A percentile compares a stretch with the other conserved stretches of the same genome.
These are phyloP conservation scores for Piprites chloris DNA, from an alignment of 2,113 vertebrate species.

Conservation along the genomic window DNA sequence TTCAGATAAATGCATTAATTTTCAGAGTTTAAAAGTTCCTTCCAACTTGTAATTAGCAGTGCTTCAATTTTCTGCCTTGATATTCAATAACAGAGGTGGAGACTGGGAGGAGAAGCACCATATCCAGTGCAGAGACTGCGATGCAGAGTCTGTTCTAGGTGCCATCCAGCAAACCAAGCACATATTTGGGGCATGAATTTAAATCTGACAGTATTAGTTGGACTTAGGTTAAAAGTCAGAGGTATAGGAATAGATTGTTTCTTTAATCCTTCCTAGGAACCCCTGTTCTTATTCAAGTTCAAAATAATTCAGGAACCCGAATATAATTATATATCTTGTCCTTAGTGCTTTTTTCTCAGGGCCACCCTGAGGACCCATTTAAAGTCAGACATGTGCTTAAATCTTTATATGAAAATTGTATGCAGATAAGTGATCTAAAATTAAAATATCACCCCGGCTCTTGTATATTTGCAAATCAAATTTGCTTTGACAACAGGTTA, in stretches of 20 bases:
- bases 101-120: neutral
- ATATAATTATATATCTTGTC: neutral
- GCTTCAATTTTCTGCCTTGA: neutral
- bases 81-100: neutral
- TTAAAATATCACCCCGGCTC: neutral
- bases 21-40: neutral
- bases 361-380: neutral
- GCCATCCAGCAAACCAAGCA: neutral
- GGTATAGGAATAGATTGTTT: neutral
- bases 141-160: neutral
- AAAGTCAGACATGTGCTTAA: neutral
- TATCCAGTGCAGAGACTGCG: neutral
- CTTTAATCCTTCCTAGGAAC: neutral
- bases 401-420: neutral
- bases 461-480: neutral
- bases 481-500: slow-evolving; percentile 27
- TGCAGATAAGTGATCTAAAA: neutral
- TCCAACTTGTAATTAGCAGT: neutral
- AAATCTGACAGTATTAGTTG: neutral
- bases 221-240: neutral
- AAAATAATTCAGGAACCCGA: neutral
- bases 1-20: neutral
- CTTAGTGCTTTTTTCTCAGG: neutral
- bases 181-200: neutral
- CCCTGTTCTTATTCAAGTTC: neutral